phyloP scores from a whole-genome alignment of 1,140 invertebrate species.

The Contarinia nasturtii region DNA sequence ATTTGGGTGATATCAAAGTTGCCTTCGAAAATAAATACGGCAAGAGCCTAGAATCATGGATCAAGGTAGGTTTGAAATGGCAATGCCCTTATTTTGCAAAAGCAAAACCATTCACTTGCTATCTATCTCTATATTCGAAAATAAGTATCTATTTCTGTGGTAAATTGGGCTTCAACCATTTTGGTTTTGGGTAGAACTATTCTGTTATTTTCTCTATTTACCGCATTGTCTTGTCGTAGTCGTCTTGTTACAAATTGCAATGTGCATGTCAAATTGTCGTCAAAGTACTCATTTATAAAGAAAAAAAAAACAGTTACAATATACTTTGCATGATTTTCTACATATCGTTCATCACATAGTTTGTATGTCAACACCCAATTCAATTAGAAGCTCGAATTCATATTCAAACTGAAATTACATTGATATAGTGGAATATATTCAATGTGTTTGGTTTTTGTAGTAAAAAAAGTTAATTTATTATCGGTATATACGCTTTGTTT shows the following conservation, averaged over 20 bases:
- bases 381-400: not conserved
- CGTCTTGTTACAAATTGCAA: not conserved
- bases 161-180: not conserved
- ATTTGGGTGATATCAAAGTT: slow-evolving; percentile 77
- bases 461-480: no score
- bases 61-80: slow-evolving; percentile 43
- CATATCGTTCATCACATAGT: not conserved
- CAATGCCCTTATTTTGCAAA: not conserved
- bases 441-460: no score
- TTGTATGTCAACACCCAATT: not conserved
- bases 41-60: slow-evolving; percentile 64
- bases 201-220: not conserved
- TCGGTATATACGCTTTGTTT: not conserved
- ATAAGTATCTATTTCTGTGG: not conserved
- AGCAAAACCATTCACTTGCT: not conserved
- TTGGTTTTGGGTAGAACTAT: not conserved
- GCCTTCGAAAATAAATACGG: slow-evolving; percentile 71
- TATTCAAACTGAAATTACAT: not conserved
- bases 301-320: not conserved
- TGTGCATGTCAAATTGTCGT: not conserved
- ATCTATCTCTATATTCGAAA: not conserved
- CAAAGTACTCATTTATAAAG: not conserved
- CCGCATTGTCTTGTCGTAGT: slow-evolving; percentile 1
- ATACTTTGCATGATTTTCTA: not conserved
- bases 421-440: no score